Evolutionary conservation across 2,797 vertebrate genomes (phyloP), one percentile per base, ranked within the genome.

Genomic region (Cottoperca gobio): DNA sequence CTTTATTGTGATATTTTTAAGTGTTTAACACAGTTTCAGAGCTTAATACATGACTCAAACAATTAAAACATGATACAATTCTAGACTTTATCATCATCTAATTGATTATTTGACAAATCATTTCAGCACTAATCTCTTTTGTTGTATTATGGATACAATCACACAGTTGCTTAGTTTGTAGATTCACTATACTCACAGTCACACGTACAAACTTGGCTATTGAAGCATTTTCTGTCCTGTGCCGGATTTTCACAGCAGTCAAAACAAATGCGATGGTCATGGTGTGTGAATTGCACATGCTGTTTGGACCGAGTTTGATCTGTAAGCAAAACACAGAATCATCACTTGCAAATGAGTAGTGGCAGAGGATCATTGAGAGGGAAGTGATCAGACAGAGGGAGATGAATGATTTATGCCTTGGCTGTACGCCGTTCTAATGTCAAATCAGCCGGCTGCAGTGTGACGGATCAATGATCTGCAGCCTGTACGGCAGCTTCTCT

Each of bases 321-420:
- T 35, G 71, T 19, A 10, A 58, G 37, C 77, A 63, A 35, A 84
- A 89, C 73, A 33, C 45, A 82, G 70, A 71, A 68, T 74, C 78
- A 63, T 75, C 70, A 24, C 78, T 78, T 75, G 72, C 46, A 71
- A 83, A 89, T 78, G 80, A 82, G 70, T 43, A 24, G 58, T 81
- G 83, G 87, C 81, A 81, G 82, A 77, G 73, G 66, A 89, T 87
- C 83, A 82, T 86, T 81, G 85, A 78, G 73, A 63, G 77, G 64
- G 67, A 81, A 78, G 42, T 84, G 87, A 90, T 86, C 78, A 70
- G 80, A 73, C 79, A 74, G 81, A 65, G 43, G 63, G 60, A 72
- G 69, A 79, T 81, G 78, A 84, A 79, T 84, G 88, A 90, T 91
- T 90, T 76, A 87, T 83, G 70, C 26, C 37, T 43, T 6, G 33